Evolutionary conservation across 2,888 invertebrate species (phyloP).

Genomic region (Oxycera nigricornis): DNA sequence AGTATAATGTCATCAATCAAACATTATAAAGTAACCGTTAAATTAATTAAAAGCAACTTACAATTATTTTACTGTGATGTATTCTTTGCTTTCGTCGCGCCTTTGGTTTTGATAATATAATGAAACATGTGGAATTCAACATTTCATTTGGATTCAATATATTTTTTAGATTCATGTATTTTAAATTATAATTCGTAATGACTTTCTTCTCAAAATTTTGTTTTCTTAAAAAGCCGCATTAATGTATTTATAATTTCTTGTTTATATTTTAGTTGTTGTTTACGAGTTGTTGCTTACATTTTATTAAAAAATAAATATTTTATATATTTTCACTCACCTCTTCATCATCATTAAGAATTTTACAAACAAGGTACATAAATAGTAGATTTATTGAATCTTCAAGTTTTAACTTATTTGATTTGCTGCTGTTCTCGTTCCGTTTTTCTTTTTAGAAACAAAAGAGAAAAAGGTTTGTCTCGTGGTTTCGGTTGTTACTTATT

Average conservation of each 20-base stretch:
- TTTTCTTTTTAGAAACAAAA: background rate
- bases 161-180: background rate
- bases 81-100: too few species aligned
- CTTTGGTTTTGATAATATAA: background rate
- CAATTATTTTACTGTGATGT: too few species aligned
- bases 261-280: background rate
- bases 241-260: background rate
- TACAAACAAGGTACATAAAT: conserved; percentile 22
- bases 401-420: background rate
- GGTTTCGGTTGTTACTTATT: background rate
- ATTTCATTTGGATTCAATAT: background rate
- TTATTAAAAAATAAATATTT: conserved; percentile 2
- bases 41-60: too few species aligned
- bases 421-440: background rate
- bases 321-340: background rate
- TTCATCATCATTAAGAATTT: background rate
- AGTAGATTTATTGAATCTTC: background rate
- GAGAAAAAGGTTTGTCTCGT: too few species aligned
- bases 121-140: background rate
- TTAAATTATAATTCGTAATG: background rate
- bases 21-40: too few species aligned
- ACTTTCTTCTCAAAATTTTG: background rate
- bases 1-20: too few species aligned
- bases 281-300: background rate
- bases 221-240: background rate